A percentile compares a stretch with the other conserved stretches of the same genome.
phyloP scores from a whole-genome alignment of 2,797 vertebrate species.

The Gorsachius magnificus region DNA sequence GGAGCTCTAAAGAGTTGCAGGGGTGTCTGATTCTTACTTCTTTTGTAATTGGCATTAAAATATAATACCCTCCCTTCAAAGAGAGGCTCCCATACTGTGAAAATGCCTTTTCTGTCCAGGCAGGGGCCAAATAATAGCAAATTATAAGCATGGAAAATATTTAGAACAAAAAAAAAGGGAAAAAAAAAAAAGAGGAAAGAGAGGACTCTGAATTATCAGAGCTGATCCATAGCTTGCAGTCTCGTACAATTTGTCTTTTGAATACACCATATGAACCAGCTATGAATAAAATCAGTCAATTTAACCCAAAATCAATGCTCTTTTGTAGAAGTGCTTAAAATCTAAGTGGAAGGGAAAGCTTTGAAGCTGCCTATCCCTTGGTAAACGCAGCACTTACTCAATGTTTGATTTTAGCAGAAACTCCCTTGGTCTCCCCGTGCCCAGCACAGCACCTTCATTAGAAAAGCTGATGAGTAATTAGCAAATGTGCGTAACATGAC shows the following conservation, averaged over 20 bases:
- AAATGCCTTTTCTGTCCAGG: slow-evolving; percentile 58
- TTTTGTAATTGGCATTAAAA: slow-evolving; percentile 57
- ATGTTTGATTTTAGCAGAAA: slow-evolving; percentile 15
- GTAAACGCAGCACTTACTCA: slow-evolving; percentile 38
- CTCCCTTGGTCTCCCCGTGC: background rate
- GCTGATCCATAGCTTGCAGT: slow-evolving; percentile 55
- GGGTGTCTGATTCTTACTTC: slow-evolving; percentile 53
- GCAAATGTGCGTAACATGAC: background rate
- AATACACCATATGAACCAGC: slow-evolving; percentile 59
- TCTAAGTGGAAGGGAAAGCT: slow-evolving; percentile 71
- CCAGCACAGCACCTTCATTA: background rate
- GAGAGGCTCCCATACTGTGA: slow-evolving; percentile 44
- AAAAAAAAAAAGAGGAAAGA: background rate
- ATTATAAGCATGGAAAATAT: slow-evolving; percentile 65
- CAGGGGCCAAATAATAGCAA: slow-evolving; percentile 65
- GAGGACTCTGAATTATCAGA: slow-evolving; percentile 30
- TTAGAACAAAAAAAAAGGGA: slow-evolving; percentile 8
- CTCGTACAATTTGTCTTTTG: slow-evolving; percentile 65
- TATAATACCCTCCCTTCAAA: slow-evolving; percentile 24
- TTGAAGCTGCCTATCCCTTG: slow-evolving; percentile 62
- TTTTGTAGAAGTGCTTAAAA: slow-evolving; percentile 74
- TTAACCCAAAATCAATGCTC: slow-evolving; percentile 73
- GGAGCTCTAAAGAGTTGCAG: slow-evolving; percentile 24
- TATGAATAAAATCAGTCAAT: slow-evolving; percentile 75
- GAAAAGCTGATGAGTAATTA: slow-evolving; percentile 42